These are phyloP conservation scores for Hippocampus guttulatus DNA, from an alignment of 2,113 vertebrate species.

Conservation along the genomic window DNA sequence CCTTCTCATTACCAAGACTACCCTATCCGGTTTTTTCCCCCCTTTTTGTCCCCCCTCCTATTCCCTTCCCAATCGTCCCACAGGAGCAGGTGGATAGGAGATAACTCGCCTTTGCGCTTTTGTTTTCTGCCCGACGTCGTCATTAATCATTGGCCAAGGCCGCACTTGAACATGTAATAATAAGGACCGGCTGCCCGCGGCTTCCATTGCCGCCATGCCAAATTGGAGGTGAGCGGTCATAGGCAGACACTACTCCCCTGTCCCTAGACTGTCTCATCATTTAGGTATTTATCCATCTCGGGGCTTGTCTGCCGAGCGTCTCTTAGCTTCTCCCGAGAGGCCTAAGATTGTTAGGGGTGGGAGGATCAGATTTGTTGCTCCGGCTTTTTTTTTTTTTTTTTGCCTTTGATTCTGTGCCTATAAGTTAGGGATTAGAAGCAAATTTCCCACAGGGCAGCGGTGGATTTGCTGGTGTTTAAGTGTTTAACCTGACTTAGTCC, in stretches of 20 bases:
- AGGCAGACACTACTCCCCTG: constrained; percentile 91
- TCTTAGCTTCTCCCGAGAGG: constrained; percentile 89
- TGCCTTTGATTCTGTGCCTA: constrained; percentile 98
- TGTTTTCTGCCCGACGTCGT: constrained; percentile 97
- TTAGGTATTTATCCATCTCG: constrained; percentile 99
- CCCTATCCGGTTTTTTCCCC: constrained; percentile 70
- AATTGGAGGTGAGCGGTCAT: constrained; percentile 99
- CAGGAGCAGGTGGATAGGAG: constrained; percentile 98
- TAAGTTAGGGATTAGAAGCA: constrained; percentile 99
- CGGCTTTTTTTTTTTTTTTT: constrained; percentile 87
- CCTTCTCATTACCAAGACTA: constrained; percentile 79
- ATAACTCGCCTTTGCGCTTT: constrained; percentile 94
- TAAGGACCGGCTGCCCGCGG: constrained; percentile 97
- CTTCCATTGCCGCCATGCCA: constrained; percentile 93
- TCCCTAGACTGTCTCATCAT: constrained; percentile 99
- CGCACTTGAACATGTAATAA: constrained; percentile 99
- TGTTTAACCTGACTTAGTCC: constrained; percentile 99
- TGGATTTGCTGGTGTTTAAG: constrained; percentile 99
- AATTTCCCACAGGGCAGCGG: constrained; percentile 99
- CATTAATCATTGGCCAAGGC: constrained; percentile 99
- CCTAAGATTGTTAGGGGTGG: constrained; percentile 82
- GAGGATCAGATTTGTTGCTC: constrained; percentile 99
- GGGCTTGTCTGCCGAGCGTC: constrained; percentile 88
- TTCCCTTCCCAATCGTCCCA: constrained; percentile 82
- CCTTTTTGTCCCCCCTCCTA: constrained; percentile 58